Conservation (phyloP, 2,797 vertebrate species). For the Phyllotis vaccarum region DNA sequence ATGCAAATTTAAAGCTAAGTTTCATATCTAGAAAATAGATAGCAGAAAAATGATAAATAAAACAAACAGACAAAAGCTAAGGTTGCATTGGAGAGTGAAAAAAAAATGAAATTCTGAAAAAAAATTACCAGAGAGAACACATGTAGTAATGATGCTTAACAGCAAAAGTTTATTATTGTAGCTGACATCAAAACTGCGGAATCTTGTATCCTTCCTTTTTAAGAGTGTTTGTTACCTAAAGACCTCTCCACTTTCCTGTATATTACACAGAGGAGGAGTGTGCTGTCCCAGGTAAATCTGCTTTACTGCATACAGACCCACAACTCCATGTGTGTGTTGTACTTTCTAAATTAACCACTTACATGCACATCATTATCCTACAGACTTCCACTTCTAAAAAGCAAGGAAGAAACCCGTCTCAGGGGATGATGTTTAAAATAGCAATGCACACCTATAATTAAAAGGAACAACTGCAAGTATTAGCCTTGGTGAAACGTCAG, state of each 20-base stretch:
- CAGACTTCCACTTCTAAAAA: constrained; percentile 36
- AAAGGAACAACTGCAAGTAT: constrained; percentile 11
- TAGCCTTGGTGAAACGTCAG: not conserved
- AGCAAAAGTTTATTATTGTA: not conserved
- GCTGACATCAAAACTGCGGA: not conserved
- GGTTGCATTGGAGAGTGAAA: not conserved
- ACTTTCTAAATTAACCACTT: not conserved
- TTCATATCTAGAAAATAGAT: not conserved
- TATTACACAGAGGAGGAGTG: not conserved
- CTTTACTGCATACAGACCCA: not conserved
- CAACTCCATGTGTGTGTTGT: not conserved
- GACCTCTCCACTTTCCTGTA: not conserved
- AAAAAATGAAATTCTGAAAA: not conserved
- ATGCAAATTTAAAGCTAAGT: not conserved
- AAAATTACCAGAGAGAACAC: not conserved
- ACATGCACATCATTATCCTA: not conserved
- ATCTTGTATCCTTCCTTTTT: not conserved
- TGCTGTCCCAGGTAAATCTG: not conserved
- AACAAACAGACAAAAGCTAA: not conserved
- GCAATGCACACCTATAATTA: not conserved
- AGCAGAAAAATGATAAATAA: not conserved
- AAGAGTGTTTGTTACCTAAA: not conserved
- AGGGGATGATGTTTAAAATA: not conserved
- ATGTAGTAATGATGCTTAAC: not conserved
- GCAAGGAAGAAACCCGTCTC: not conserved